Evolutionary conservation across 2,797 vertebrate genomes (phyloP).

Genomic region (Leptoclinus maculatus): DNA sequence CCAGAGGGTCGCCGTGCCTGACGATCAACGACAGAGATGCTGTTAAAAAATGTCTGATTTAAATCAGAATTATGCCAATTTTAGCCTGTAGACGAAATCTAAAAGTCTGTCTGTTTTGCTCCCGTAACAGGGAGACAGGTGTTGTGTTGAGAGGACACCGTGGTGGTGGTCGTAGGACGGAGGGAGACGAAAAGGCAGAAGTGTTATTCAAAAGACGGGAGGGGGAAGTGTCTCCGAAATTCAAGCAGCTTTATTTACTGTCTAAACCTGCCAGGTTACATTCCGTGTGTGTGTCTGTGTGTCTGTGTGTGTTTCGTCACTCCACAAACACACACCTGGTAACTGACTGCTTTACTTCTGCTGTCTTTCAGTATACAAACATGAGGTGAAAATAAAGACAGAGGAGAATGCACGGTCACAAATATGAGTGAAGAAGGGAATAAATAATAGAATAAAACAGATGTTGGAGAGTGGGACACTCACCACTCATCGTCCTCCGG

Average conservation of each 20-base stretch:
- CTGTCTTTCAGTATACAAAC: neutral
- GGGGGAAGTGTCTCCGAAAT: neutral
- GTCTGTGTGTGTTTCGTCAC: neutral
- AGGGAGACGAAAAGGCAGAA: neutral
- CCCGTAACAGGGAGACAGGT: too few relatives aligned
- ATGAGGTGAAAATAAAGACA: neutral
- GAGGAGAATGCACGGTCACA: neutral
- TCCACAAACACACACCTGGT: conserved; percentile 6
- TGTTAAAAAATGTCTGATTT: neutral
- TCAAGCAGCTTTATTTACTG: conserved; percentile 22
- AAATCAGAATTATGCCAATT: neutral
- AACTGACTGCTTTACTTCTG: neutral
- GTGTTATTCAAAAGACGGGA: neutral
- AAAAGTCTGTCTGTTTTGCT: too few relatives aligned
- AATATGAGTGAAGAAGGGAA: neutral
- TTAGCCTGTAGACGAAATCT: too few relatives aligned
- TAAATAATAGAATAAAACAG: too few relatives aligned
- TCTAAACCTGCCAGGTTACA: conserved; percentile 19
- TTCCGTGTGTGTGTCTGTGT: conserved; percentile 8
- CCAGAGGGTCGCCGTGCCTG: conserved; percentile 71
- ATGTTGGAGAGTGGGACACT: conserved; percentile 52
- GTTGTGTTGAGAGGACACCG: neutral
- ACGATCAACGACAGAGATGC: neutral
- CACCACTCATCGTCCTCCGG: conserved; percentile 87
- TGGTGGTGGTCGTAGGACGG: neutral